A percentile compares a stretch with the other conserved stretches of the same genome.
Evolutionary conservation across 2,888 invertebrate genomes (phyloP).

Genomic region (Cheilosia scutellata): DNA sequence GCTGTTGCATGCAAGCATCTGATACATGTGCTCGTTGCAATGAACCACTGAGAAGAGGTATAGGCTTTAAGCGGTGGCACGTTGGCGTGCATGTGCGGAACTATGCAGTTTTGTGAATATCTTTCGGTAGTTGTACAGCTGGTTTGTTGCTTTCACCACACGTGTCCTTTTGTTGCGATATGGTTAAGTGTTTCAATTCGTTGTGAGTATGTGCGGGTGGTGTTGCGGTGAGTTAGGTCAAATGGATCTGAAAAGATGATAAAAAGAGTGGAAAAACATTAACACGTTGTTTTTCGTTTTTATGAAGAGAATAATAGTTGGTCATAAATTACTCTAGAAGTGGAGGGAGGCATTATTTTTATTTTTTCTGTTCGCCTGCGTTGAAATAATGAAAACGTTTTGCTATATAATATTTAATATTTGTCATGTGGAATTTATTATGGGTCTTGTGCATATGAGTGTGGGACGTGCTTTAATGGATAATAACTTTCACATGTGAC

Average conservation of each 20-base stretch:
- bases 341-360: neutral
- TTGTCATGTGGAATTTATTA: constrained; percentile 37
- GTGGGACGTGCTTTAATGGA: constrained; percentile 42
- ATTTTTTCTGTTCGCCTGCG: neutral
- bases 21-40: constrained; percentile 16
- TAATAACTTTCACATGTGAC: constrained; percentile 55
- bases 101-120: neutral
- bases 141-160: neutral
- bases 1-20: constrained; percentile 25
- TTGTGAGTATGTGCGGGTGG: constrained; percentile 10
- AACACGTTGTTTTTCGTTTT: constrained; percentile 45
- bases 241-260: constrained; percentile 49
- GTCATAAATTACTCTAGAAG: constrained; percentile 31
- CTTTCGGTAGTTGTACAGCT: neutral
- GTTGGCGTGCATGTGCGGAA: neutral
- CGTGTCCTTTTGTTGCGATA: constrained; percentile 13
- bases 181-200: constrained; percentile 13
- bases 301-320: constrained; percentile 21
- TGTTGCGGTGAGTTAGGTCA: constrained; percentile 14
- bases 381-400: constrained; percentile 19
- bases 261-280: constrained; percentile 29
- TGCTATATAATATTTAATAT: constrained; percentile 35
- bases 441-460: constrained; percentile 15
- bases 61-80: neutral
- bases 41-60: neutral